Conservation (phyloP, 2,888 invertebrate genomes). For the Epinotia nisella region DNA sequence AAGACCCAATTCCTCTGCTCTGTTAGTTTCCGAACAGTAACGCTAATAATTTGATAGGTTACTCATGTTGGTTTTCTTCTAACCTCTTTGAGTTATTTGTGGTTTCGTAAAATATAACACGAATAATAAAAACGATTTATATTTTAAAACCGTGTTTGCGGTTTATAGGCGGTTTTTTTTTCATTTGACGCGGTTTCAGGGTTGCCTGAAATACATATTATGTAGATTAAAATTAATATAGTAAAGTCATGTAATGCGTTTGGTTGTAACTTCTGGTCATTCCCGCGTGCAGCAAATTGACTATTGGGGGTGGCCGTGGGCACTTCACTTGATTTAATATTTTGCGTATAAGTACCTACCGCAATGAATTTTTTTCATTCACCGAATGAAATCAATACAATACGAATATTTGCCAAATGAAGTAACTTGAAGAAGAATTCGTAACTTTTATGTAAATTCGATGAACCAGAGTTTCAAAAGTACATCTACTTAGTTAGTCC, state of each 20-base stretch:
- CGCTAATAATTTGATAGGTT: neutral
- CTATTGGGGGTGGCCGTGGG: neutral
- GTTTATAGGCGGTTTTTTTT: neutral
- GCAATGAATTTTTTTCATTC: neutral
- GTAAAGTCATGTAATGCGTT: neutral
- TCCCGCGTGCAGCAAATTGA: neutral
- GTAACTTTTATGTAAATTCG: too few relatives aligned
- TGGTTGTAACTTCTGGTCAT: neutral
- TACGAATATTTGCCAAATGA: neutral
- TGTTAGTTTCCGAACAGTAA: too few relatives aligned
- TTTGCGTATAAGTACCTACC: neutral
- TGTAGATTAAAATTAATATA: neutral
- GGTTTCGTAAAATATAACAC: neutral
- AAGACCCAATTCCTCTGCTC: too few relatives aligned
- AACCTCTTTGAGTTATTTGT: neutral
- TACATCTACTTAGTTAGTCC: too few relatives aligned
- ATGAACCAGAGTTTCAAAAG: too few relatives aligned
- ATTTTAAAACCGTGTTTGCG: neutral
- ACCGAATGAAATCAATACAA: neutral
- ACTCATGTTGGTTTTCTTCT: neutral
- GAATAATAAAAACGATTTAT: slow-evolving; percentile 2
- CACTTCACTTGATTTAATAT: neutral
- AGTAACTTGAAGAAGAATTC: neutral
- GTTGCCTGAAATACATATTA: neutral
- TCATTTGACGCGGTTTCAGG: neutral